Evolutionary conservation across 2,797 vertebrate genomes (phyloP).

Genomic region (Malacoraja senta): DNA sequence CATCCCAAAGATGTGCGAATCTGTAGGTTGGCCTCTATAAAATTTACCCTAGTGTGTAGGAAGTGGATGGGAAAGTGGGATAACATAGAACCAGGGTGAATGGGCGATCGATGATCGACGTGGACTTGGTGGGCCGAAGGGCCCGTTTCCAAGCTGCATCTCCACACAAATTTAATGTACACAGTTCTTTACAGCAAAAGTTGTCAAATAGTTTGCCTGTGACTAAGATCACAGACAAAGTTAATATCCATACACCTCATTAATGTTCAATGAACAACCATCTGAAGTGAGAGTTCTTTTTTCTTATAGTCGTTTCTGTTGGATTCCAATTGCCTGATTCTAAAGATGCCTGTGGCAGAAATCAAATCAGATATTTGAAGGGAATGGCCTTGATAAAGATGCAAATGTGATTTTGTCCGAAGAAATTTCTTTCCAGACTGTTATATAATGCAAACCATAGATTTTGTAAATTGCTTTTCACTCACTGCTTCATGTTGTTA

Average conservation of each 20-base stretch:
- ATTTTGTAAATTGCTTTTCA: neutral
- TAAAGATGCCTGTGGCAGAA: neutral
- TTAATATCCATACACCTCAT: neutral
- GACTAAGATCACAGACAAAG: neutral
- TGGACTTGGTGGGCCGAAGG: no score
- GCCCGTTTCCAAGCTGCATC: no score
- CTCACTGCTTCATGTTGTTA: neutral
- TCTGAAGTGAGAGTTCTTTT: neutral
- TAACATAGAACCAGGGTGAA: no score
- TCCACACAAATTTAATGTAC: neutral
- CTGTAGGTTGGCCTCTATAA: no score
- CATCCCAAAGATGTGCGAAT: no score
- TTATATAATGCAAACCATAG: neutral
- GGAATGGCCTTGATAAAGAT: neutral
- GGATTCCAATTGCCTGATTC: neutral
- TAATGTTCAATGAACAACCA: neutral
- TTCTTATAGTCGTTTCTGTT: neutral
- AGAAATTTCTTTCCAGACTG: neutral
- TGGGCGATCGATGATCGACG: no score
- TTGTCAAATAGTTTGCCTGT: neutral
- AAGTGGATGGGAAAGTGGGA: no score
- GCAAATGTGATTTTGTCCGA: neutral
- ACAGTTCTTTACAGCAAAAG: neutral
- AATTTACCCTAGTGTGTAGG: no score
- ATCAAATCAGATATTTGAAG: neutral